Evolutionary conservation across 2,888 invertebrate genomes (phyloP).

Genomic region (Syrphus vitripennis): DNA sequence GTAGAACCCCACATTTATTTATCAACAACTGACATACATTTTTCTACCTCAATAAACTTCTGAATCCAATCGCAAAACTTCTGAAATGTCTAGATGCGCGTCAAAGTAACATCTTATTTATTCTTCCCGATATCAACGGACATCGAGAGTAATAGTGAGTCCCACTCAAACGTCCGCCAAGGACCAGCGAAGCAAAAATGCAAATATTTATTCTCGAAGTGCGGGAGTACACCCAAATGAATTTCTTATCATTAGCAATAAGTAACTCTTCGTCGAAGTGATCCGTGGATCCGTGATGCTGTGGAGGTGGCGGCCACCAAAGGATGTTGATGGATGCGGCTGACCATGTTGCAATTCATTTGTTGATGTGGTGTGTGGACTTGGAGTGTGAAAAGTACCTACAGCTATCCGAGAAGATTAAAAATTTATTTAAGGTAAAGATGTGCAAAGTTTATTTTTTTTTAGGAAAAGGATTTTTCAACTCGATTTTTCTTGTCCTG

Average conservation of each 20-base stretch:
- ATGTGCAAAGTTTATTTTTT: background rate
- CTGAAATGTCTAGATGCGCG: slow-evolving; percentile 57
- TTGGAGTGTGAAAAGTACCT: background rate
- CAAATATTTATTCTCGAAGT: slow-evolving; percentile 47
- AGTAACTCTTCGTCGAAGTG: slow-evolving; percentile 67
- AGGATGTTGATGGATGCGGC: background rate
- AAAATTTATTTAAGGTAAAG: background rate
- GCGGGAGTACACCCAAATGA: slow-evolving; percentile 50
- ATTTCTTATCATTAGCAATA: slow-evolving; percentile 57
- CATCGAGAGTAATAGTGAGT: slow-evolving; percentile 29
- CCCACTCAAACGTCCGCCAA: slow-evolving; percentile 41
- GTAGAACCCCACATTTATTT: slow-evolving; percentile 10
- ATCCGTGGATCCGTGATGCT: slow-evolving; percentile 2
- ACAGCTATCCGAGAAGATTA: background rate
- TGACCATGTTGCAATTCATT: background rate
- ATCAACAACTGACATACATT: slow-evolving; percentile 42
- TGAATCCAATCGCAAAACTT: slow-evolving; percentile 65
- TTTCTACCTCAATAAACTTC: slow-evolving; percentile 60
- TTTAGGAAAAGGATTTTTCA: background rate
- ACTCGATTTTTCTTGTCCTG: too few species aligned
- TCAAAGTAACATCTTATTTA: slow-evolving; percentile 69
- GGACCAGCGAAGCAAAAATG: slow-evolving; percentile 2
- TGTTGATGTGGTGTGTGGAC: background rate
- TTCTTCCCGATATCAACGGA: slow-evolving; percentile 42
- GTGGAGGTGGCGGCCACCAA: slow-evolving; percentile 2